Evolutionary conservation across 1,140 invertebrate genomes (phyloP).

Genomic region (Pemphigus obesinymphae): DNA sequence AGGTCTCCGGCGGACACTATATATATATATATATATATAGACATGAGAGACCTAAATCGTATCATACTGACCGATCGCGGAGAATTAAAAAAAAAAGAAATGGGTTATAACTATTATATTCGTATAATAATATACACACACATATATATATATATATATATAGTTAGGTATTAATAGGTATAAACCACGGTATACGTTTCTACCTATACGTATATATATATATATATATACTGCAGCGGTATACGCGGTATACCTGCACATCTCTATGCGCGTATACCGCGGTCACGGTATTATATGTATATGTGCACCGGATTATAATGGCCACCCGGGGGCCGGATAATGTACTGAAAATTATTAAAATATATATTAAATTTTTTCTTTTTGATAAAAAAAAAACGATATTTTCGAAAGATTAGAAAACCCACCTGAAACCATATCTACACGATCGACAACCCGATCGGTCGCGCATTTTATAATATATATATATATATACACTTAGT

Average conservation of each 20-base stretch:
- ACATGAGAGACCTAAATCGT: no score
- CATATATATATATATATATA: no score
- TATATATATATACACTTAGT: no score
- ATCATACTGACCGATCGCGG: not conserved
- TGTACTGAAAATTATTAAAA: not conserved
- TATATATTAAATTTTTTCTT: not conserved
- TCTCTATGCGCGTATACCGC: not conserved
- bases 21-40: no score
- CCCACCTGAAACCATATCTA: constrained; percentile 4
- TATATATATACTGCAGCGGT: not conserved
- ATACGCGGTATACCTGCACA: not conserved
- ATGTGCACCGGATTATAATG: not conserved
- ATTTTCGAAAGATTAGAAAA: not conserved
- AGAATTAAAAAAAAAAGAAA: not conserved
- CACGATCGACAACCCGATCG: not conserved
- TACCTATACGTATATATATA: not conserved
- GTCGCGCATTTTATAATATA: not conserved
- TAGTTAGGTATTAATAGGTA: no score
- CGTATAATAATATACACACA: not conserved
- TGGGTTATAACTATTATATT: not conserved
- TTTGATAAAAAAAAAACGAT: not conserved
- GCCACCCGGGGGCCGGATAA: constrained; percentile 1
- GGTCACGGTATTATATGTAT: no score
- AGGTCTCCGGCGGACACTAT: constrained; percentile 8
- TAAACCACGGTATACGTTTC: not conserved